Percentiles rank a stretch among this genome's conserved stretches.
phyloP scores from a whole-genome alignment of 2,113 vertebrate species.

The Tachysurus fulvidraco region DNA sequence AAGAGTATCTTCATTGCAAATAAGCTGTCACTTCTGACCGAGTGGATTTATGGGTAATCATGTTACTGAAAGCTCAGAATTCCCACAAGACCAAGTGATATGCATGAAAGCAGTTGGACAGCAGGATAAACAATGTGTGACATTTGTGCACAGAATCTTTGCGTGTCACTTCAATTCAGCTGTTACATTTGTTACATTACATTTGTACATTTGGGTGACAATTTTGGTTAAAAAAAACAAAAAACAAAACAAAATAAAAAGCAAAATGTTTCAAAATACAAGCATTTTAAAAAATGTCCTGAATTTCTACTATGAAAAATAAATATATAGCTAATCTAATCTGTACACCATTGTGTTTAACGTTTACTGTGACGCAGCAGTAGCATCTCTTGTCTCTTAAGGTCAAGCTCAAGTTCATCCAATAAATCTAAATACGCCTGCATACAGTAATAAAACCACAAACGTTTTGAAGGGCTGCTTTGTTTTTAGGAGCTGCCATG shows the following conservation, averaged over 20 bases:
- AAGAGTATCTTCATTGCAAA: background rate
- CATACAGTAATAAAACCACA: background rate
- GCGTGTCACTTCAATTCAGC: background rate
- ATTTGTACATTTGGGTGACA: background rate
- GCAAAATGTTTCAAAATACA: background rate
- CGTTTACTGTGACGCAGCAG: background rate
- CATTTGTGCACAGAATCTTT: background rate
- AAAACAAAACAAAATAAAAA: background rate
- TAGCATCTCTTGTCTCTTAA: background rate
- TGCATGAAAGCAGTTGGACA: conserved; percentile 21
- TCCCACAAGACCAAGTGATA: conserved; percentile 13
- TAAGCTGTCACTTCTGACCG: conserved; percentile 35
- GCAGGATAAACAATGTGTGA: background rate
- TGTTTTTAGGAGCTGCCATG: background rate
- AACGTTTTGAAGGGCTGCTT: background rate
- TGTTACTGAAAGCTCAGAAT: conserved; percentile 36
- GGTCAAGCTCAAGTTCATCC: background rate
- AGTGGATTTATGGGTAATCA: conserved; percentile 36
- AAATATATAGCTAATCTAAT: too few species aligned
- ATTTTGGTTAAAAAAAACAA: background rate
- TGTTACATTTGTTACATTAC: too few species aligned
- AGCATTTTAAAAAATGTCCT: background rate
- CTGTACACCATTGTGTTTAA: too few species aligned
- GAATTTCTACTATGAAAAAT: background rate
- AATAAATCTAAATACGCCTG: background rate